Evolutionary conservation across 2,113 vertebrate genomes (phyloP).

Genomic region (Delphinus delphis): DNA sequence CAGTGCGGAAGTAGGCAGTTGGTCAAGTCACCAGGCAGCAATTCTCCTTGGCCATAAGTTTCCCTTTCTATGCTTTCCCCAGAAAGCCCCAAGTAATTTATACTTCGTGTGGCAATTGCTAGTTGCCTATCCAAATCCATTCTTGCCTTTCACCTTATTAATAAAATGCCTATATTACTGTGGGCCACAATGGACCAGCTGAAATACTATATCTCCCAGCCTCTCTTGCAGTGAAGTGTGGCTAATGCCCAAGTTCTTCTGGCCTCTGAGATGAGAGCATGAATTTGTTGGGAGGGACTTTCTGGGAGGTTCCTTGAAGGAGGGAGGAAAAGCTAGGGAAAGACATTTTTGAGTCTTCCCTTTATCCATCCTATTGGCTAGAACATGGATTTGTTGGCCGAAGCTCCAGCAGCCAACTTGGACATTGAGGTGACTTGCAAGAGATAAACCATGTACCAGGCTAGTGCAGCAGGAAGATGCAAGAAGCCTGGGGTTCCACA

Average conservation of each 20-base stretch:
- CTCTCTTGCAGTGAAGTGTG: background rate
- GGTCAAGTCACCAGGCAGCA: background rate
- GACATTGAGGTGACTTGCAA: background rate
- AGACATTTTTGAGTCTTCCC: background rate
- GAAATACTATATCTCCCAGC: background rate
- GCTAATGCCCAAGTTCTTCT: background rate
- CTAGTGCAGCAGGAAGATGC: background rate
- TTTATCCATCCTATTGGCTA: background rate
- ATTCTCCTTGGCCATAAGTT: background rate
- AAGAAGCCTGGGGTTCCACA: background rate
- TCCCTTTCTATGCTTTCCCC: background rate
- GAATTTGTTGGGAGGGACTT: background rate
- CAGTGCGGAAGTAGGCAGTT: background rate
- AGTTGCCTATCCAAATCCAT: background rate
- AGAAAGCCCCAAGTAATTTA: background rate
- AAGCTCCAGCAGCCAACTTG: background rate
- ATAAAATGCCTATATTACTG: background rate
- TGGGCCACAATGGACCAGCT: background rate
- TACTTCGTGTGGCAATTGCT: background rate
- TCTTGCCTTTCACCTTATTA: constrained; percentile 23
- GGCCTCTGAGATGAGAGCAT: background rate
- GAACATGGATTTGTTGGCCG: background rate
- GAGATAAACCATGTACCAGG: background rate
- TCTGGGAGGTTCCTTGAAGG: background rate
- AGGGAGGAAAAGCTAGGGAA: background rate